Evolutionary conservation across 2,888 invertebrate species (phyloP).

Genomic region (Limenitis arthemis): DNA sequence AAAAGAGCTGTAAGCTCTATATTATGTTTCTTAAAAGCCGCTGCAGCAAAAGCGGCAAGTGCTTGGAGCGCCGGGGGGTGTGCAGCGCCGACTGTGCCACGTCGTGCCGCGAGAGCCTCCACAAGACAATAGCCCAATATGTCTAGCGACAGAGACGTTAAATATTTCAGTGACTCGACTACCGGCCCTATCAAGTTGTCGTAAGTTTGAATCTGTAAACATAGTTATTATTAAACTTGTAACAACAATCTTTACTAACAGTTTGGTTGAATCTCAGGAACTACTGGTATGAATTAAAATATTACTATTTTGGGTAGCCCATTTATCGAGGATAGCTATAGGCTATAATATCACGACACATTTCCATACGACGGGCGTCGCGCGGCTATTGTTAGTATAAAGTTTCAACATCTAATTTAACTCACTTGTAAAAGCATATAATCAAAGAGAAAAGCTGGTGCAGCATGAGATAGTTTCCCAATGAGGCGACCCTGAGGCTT

Average conservation of each 20-base stretch:
- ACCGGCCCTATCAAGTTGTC: slow-evolving; percentile 97
- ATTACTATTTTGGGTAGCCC: too few relatives aligned
- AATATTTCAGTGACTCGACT: slow-evolving; percentile 96
- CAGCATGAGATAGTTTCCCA: slow-evolving; percentile 96
- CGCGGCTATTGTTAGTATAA: too few relatives aligned
- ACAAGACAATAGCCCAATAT: slow-evolving; percentile 96
- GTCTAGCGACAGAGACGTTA: slow-evolving; percentile 96
- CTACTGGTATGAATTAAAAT: background rate
- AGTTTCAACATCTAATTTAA: background rate
- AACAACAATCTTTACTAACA: background rate
- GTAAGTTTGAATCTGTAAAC: slow-evolving; percentile 87
- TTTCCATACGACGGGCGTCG: too few relatives aligned
- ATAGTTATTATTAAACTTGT: too few relatives aligned
- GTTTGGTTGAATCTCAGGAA: slow-evolving; percentile 31
- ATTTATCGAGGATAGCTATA: slow-evolving; percentile 34
- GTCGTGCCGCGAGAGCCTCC: slow-evolving; percentile 78
- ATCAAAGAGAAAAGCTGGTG: slow-evolving; percentile 96
- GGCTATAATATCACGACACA: too few relatives aligned
- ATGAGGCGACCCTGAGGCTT: slow-evolving; percentile 96
- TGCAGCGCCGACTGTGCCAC: slow-evolving; percentile 76
- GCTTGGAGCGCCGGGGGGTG: slow-evolving; percentile 96
- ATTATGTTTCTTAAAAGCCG: slow-evolving; percentile 97
- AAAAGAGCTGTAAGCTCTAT: slow-evolving; percentile 95
- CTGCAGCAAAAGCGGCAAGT: slow-evolving; percentile 95
- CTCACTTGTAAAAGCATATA: slow-evolving; percentile 80